Evolutionary conservation across 2,888 invertebrate genomes (phyloP), one percentile per base, ranked within the genome.

Genomic region (Hirtodrosophila alboralis): DNA sequence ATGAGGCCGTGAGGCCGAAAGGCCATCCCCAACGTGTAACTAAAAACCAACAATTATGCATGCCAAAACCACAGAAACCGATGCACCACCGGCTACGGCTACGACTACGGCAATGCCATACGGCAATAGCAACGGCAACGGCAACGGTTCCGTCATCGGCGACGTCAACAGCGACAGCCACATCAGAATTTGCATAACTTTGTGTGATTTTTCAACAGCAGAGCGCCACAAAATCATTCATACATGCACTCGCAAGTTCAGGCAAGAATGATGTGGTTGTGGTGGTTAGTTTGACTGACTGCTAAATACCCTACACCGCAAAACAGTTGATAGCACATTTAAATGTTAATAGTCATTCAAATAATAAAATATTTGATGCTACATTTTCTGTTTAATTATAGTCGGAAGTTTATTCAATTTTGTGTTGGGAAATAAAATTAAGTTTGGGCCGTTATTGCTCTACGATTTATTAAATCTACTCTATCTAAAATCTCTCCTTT

Each of bases 31-130:
- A 56, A 76, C 70, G 67, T 84, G 84, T 75, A 84, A 84, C 81
- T 84, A 75, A 76, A 81, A 81, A 78, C 83, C 84, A 81, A 81
- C 84, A 80, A 80, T 80, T 80, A 81, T 80, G 80, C 81, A 80
- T 81, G 81, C 75, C 75, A 75, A n/a, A 74, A 76, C 83, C 84
- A 57, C 85, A 81, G 64, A 65, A 84, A 75, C 79, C 81, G 70
- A 67, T 81, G 84, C 78, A 63, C 57, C 72, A 69, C 31, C 30
- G 45, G 52, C 65, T 41, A 59, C 53, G 43, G 40, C 49, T 33
- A 41, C 49, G 53, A 34, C 41, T 49, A 48, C 58, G 53, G 41
- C 40, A 9, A 9, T n/a, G n/a, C n/a, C n/a, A n/a, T n/a, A n/a
- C 51, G 30, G n/a, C 48, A 30, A 12, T 37, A 7, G 12, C 30